These are phyloP conservation scores for Morone chrysops DNA, from an alignment of 2,113 vertebrate genomes.

Conservation along the genomic window DNA sequence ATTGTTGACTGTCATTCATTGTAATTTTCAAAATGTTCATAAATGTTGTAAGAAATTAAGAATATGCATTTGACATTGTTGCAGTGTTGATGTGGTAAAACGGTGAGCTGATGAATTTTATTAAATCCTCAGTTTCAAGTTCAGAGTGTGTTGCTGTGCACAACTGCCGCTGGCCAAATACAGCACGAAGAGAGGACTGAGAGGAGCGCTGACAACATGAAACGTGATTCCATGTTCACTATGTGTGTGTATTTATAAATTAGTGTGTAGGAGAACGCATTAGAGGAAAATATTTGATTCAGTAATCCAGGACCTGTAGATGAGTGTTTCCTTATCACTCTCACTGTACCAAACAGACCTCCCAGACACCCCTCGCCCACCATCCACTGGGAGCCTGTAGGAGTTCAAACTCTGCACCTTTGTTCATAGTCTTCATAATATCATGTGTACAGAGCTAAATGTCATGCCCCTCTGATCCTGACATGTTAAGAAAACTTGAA, in stretches of 20 bases:
- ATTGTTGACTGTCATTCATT: conserved; percentile 21
- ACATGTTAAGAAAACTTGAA: neutral
- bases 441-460: neutral
- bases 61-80: conserved; percentile 1
- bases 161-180: conserved; percentile 32
- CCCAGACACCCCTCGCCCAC: conserved; percentile 16
- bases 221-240: conserved; percentile 14
- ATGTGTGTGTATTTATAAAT: conserved; percentile 3
- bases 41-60: conserved; percentile 12
- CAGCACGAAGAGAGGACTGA: conserved; percentile 9
- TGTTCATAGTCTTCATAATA: neutral
- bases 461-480: neutral
- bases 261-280: conserved; percentile 24
- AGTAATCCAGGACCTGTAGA: conserved; percentile 45
- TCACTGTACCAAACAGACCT: conserved; percentile 11
- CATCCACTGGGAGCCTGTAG: conserved; percentile 14
- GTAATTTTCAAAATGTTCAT: neutral
- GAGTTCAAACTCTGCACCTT: conserved; percentile 32
- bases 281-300: conserved; percentile 40
- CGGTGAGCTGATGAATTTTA: conserved; percentile 11
- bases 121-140: conserved; percentile 24
- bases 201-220: neutral
- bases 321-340: conserved; percentile 9
- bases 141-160: conserved; percentile 8
- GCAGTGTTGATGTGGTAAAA: conserved; percentile 2